A percentile compares a stretch with the other conserved stretches of the same genome.
Evolutionary conservation across 2,113 vertebrate genomes (phyloP).

Genomic region (Coryphaenoides rupestris): DNA sequence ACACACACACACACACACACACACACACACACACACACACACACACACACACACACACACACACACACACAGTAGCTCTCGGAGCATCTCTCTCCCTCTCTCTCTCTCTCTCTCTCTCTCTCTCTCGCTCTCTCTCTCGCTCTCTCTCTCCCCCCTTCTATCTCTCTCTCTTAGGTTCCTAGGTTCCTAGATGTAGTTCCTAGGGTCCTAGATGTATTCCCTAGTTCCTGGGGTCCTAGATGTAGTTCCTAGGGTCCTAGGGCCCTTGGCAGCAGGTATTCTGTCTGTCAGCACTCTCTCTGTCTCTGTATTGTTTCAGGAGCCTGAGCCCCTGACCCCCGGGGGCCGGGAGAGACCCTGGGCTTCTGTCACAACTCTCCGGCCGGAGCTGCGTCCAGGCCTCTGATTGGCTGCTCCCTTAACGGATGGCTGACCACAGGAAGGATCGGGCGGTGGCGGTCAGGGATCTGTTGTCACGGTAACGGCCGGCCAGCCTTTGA

Average conservation of each 20-base stretch:
- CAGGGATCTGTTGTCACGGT: conserved; percentile 13
- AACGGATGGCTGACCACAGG: conserved; percentile 54
- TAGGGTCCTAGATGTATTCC: conserved; percentile 48
- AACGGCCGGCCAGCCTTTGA: too few relatives aligned
- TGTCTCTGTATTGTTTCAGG: conserved; percentile 73
- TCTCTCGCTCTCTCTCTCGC: conserved; percentile 22
- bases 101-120: conserved; percentile 26
- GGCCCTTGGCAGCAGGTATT: too few relatives aligned
- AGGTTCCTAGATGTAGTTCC: too few relatives aligned
- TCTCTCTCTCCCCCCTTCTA: conserved; percentile 42
- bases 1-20: conserved; percentile 1
- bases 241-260: conserved; percentile 14
- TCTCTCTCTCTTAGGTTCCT: conserved; percentile 63
- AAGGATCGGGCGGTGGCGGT: conserved; percentile 27
- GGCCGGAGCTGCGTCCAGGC: conserved; percentile 57
- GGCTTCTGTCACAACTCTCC: conserved; percentile 76
- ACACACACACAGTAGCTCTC: background rate
- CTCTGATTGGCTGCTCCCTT: conserved; percentile 48
- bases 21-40: background rate
- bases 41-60: background rate
- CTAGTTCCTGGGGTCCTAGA: conserved; percentile 51
- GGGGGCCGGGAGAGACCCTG: conserved; percentile 59
- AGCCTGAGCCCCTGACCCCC: conserved; percentile 50
- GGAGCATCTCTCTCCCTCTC: background rate
- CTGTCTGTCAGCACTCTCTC: conserved; percentile 72